phyloP scores from a whole-genome alignment of 1,140 invertebrate species.

The Orius insidiosus region DNA sequence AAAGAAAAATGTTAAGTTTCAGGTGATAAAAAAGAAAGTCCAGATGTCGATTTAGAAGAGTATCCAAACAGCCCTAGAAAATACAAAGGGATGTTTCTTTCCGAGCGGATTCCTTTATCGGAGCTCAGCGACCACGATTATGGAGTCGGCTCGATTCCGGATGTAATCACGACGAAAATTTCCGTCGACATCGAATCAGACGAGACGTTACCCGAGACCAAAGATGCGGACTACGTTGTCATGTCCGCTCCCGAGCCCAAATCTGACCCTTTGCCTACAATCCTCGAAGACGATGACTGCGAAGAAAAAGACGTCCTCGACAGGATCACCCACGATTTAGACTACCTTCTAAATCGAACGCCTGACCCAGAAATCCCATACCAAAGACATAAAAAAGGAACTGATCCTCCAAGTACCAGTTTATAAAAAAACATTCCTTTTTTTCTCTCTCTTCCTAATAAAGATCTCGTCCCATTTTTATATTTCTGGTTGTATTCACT shows the following conservation, averaged over 20 bases:
- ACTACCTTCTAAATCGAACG: conserved; percentile 9
- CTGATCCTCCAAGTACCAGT: no score
- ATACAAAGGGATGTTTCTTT: not conserved
- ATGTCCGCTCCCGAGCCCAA: not conserved
- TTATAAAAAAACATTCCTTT: no score
- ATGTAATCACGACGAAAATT: conserved; percentile 2
- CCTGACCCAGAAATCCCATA: not conserved
- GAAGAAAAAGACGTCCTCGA: conserved; percentile 11
- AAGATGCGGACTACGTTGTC: not conserved
- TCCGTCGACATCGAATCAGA: not conserved
- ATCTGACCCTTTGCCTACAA: not conserved
- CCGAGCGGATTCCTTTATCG: not conserved
- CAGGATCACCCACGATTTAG: conserved; percentile 11
- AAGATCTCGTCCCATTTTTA: no score
- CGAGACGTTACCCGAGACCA: not conserved
- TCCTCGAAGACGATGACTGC: conserved; percentile 1
- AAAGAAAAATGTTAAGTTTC: no score
- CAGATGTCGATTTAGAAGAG: conserved; percentile 8
- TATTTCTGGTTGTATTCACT: no score
- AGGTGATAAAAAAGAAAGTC: conserved; percentile 3
- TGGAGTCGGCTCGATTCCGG: conserved; percentile 1
- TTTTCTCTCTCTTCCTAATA: no score
- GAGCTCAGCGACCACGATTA: not conserved
- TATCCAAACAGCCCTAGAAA: conserved; percentile 13
- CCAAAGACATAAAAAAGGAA: conserved; percentile 1